A percentile compares a stretch with the other conserved stretches of the same genome.
Conservation (phyloP, 2,888 invertebrate species). For the Frankliniella fusca region DNA sequence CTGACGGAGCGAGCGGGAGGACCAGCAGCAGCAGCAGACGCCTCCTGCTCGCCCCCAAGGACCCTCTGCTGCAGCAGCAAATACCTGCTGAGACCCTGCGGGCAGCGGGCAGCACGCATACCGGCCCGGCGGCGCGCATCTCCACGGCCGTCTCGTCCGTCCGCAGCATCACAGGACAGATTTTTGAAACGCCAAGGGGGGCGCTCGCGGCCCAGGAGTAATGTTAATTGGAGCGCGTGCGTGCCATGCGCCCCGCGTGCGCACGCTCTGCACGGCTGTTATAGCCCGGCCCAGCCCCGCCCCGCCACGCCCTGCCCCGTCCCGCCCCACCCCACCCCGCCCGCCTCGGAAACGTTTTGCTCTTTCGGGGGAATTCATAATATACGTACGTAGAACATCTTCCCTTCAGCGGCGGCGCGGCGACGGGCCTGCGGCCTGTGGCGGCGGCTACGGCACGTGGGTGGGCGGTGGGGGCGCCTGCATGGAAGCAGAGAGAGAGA, state of each 20-base stretch:
- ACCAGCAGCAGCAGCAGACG: too few species aligned
- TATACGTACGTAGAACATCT: not conserved
- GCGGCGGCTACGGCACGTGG: not conserved
- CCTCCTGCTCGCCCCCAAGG: too few species aligned
- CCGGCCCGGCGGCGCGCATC: not conserved
- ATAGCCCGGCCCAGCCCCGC: too few species aligned
- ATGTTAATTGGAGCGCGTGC: constrained; percentile 24
- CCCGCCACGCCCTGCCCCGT: too few species aligned
- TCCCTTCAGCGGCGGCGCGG: not conserved
- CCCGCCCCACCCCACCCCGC: too few species aligned
- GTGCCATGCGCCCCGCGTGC: not conserved
- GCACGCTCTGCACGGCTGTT: too few species aligned
- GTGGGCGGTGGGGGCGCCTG: not conserved
- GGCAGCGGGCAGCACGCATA: not conserved
- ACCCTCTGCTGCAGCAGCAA: not conserved
- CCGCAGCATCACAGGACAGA: not conserved
- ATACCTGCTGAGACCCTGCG: not conserved
- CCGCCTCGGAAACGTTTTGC: not conserved
- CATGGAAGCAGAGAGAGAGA: not conserved
- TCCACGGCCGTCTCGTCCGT: not conserved
- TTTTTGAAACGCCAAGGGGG: constrained; percentile 2
- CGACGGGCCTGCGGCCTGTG: not conserved
- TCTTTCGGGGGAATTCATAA: too few species aligned
- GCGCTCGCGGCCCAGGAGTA: not conserved
- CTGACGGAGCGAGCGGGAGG: too few species aligned